Base-by-base conservation (phyloP, 2,888 invertebrate genomes). In the Lasioglossum lativentre region DNA sequence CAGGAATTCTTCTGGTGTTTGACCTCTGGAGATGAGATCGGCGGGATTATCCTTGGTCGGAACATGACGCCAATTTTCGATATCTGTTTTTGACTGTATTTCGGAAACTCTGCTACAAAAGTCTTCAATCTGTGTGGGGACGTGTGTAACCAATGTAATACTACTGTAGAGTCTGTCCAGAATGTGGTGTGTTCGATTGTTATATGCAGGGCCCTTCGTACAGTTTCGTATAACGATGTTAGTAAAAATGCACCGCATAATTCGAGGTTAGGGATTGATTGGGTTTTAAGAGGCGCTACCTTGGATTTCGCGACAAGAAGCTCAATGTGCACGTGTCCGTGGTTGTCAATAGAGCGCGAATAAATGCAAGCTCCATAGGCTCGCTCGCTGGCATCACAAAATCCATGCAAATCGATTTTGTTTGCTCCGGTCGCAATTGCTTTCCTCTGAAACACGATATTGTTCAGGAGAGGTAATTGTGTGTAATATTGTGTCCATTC, bases 131-230 rank as follows among this genome's bases (percentile, higher is more conserved):
- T 1, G 4, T 34, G 16, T 8, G 70, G 68, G 0, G 59, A 34
- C 0, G 30, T 80, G 2, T 42, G 66, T 5, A 80, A 30, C 75
- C 75, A 80, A 2, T 70, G 52, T 1, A 79, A 66, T 0, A 68
- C 74, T 19, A 79, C 74, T 0, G 74, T 74, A 27, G 73, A 73
- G 1, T 79, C 66, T 1, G 47, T 74, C 74, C 74, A 79, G 1
- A 79, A 38, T 0, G 23, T 4, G 16, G 23, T 38, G 8, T 23
- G 40, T 5, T 70, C 19, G 70, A 70, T 70, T 6, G 5, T 10
- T 1, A 1, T 6, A 2, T 72, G 72, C 19, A 72, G 14, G 0
- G 47, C 45, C 19, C 14, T 12, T 45, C 45, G 10, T 27, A 27
- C 42, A 3, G 45, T 72, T 2, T n/a, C 12, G 16, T 12, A 30